phyloP scores from a whole-genome alignment of 2,888 invertebrate species.

The Cataglyphis livida region DNA sequence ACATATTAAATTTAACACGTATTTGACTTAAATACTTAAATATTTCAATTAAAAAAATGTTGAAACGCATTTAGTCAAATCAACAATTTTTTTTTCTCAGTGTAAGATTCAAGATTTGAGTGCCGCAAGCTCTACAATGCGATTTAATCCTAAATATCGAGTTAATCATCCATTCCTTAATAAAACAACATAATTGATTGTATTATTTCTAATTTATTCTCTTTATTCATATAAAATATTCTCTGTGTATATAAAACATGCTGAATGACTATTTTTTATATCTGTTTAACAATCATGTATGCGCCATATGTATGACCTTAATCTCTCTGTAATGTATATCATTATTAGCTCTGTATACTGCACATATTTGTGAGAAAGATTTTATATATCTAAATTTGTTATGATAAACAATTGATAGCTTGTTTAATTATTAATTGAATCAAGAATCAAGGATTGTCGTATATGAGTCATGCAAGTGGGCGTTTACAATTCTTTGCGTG shows the following conservation, averaged over 20 bases:
- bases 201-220: not conserved
- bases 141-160: not conserved
- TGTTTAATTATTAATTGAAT: conserved; percentile 70
- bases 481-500: conserved; percentile 19
- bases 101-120: not conserved
- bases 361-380: conserved; percentile 59
- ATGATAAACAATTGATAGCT: conserved; percentile 59
- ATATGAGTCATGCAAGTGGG: conserved; percentile 37
- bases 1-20: no score
- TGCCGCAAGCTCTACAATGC: not conserved
- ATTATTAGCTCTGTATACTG: conserved; percentile 32
- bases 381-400: conserved; percentile 67
- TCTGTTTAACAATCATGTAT: conserved; percentile 59
- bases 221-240: not conserved
- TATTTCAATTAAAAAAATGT: no score
- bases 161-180: not conserved
- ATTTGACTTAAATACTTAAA: no score
- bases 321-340: conserved; percentile 16
- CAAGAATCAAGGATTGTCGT: conserved; percentile 59
- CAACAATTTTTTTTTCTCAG: no score
- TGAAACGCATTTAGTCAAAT: no score
- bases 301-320: conserved; percentile 47
- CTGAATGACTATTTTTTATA: conserved; percentile 48
- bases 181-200: not conserved
- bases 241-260: not conserved